Evolutionary conservation across 2,797 vertebrate genomes (phyloP).

Genomic region (Pangasius macronema): DNA sequence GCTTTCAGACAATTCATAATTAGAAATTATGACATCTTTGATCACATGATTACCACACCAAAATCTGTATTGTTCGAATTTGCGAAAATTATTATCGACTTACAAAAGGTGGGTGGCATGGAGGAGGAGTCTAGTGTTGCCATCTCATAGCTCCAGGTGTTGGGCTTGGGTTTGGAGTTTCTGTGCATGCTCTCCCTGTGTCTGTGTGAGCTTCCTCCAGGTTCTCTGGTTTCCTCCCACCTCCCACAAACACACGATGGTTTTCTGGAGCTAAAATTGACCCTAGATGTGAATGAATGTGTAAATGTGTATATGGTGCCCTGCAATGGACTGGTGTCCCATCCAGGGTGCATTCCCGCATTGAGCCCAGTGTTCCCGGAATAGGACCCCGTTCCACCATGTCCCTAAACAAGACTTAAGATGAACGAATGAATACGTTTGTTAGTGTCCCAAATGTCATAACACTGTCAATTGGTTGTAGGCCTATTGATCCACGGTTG

Average conservation of each 20-base stretch:
- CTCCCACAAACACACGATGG: neutral
- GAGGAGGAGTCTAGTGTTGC: too few relatives aligned
- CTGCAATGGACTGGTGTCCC: neutral
- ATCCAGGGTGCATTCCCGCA: neutral
- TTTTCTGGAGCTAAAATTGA: neutral
- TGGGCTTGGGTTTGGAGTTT: neutral
- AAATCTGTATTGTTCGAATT: too few relatives aligned
- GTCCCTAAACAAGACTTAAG: neutral
- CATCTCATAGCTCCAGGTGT: neutral
- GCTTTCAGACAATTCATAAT: neutral
- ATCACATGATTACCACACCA: too few relatives aligned
- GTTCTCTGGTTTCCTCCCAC: neutral
- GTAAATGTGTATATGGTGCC: neutral
- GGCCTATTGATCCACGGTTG: neutral
- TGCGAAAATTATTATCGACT: too few relatives aligned
- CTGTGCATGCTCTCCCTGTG: neutral
- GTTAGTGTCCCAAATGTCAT: neutral
- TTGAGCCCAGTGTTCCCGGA: neutral
- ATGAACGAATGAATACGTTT: neutral
- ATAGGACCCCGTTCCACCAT: neutral
- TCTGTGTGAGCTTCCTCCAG: neutral
- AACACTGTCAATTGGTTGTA: neutral
- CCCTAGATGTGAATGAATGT: neutral
- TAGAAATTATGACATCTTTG: too few relatives aligned
- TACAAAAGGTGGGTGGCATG: too few relatives aligned